Evolutionary conservation across 2,888 invertebrate species (phyloP).

Genomic region (Gymnosoma rotundatum): DNA sequence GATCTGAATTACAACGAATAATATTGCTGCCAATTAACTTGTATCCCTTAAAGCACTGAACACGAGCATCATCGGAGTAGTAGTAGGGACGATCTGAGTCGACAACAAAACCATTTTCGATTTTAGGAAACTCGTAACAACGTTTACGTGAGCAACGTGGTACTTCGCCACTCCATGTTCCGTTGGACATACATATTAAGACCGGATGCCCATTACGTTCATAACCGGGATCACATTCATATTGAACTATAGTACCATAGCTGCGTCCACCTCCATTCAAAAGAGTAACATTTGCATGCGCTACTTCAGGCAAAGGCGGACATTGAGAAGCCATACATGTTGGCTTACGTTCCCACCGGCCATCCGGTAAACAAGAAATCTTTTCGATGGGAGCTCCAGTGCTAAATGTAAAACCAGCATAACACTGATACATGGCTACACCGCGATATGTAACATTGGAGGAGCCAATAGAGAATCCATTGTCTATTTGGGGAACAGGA

Average conservation of each 20-base stretch:
- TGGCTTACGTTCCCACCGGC: slow-evolving; percentile 95
- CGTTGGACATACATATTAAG: slow-evolving; percentile 96
- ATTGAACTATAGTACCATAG: slow-evolving; percentile 95
- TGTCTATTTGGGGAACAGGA: slow-evolving; percentile 98
- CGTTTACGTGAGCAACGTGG: slow-evolving; percentile 90
- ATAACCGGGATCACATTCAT: slow-evolving; percentile 95
- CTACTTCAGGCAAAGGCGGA: slow-evolving; percentile 91
- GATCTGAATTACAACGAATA: slow-evolving; percentile 92
- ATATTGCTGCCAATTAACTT: slow-evolving; percentile 92
- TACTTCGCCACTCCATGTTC: slow-evolving; percentile 96
- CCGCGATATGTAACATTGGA: slow-evolving; percentile 97
- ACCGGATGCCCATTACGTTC: slow-evolving; percentile 94
- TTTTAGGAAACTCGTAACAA: slow-evolving; percentile 87
- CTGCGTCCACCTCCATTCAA: slow-evolving; percentile 95
- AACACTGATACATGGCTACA: slow-evolving; percentile 97
- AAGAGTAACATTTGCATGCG: slow-evolving; percentile 92
- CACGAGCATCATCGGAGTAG: slow-evolving; percentile 94
- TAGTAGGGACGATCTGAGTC: slow-evolving; percentile 90
- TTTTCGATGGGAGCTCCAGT: slow-evolving; percentile 93
- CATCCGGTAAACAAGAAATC: slow-evolving; percentile 94
- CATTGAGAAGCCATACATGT: slow-evolving; percentile 96
- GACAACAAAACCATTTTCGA: slow-evolving; percentile 93
- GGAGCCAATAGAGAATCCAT: slow-evolving; percentile 97
- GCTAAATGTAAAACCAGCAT: slow-evolving; percentile 97
- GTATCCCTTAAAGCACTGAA: slow-evolving; percentile 95